Percentiles rank a stretch among this genome's conserved stretches.
Evolutionary conservation across 2,797 vertebrate genomes (phyloP).

Genomic region (Alectoris magna): DNA sequence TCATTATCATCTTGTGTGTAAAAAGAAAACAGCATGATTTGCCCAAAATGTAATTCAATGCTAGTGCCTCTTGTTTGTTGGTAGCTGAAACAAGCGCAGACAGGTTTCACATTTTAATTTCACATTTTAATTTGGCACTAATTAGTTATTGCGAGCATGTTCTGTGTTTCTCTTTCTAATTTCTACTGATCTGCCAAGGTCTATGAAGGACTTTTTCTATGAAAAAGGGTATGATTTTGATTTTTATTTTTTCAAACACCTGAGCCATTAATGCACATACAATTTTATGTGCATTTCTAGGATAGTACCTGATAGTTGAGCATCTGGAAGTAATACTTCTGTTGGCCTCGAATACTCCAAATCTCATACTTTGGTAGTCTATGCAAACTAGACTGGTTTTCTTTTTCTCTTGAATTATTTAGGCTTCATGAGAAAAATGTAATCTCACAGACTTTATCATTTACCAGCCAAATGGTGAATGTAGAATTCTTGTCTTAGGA

Average conservation of each 20-base stretch:
- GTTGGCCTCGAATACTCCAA: not conserved
- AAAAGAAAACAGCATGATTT: not conserved
- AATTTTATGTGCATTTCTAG: not conserved
- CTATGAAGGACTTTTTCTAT: not conserved
- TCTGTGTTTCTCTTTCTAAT: not conserved
- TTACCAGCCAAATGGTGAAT: not conserved
- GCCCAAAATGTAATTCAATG: fast-evolving
- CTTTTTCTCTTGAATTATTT: not conserved
- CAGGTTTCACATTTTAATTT: too few species aligned
- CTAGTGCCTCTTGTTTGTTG: not conserved
- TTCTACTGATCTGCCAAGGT: not conserved
- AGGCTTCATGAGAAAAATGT: not conserved
- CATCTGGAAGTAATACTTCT: not conserved
- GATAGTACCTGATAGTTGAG: not conserved
- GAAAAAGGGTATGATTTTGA: not conserved
- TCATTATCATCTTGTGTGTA: not conserved
- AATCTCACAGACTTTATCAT: not conserved
- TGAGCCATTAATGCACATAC: not conserved
- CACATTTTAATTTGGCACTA: not conserved
- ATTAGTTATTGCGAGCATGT: not conserved
- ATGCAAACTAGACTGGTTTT: not conserved
- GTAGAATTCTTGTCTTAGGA: not conserved
- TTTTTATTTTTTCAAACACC: not conserved
- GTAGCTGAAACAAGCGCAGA: not conserved
- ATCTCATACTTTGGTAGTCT: not conserved